Evolutionary conservation across 2,113 vertebrate genomes (phyloP).

Genomic region (Onychostoma macrolepis): DNA sequence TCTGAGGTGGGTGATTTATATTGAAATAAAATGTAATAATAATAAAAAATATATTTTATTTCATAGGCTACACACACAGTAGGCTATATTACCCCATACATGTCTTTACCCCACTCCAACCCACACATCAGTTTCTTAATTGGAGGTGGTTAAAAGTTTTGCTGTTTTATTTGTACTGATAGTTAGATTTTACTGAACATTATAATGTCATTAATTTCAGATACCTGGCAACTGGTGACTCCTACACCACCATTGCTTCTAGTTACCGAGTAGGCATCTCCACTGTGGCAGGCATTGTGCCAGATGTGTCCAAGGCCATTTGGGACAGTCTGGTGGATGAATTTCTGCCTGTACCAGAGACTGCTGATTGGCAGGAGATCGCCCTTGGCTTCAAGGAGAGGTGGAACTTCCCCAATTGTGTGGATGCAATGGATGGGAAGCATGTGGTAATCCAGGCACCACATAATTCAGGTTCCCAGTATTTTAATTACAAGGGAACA

Average conservation of each 20-base stretch:
- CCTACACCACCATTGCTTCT: conserved; percentile 9
- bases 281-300: conserved; percentile 22
- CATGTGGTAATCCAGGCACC: background rate
- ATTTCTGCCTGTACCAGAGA: background rate
- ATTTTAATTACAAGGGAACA: conserved; percentile 35
- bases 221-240: conserved; percentile 20
- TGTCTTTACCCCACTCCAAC: too few species aligned
- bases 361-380: background rate
- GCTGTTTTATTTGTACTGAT: background rate
- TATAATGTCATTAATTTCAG: conserved; percentile 2
- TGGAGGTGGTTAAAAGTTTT: background rate
- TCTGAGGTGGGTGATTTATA: background rate
- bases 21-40: background rate
- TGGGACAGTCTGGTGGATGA: conserved; percentile 5
- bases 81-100: too few species aligned
- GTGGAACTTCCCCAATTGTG: background rate
- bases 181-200: background rate
- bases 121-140: background rate
- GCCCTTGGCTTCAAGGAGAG: background rate
- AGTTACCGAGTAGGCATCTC: conserved; percentile 7
- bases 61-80: background rate
- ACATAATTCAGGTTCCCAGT: conserved; percentile 34
- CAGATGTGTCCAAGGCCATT: conserved; percentile 14
- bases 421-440: background rate
- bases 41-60: background rate